Conservation (phyloP, 2,797 vertebrate species). For the Anguilla marmorata region DNA sequence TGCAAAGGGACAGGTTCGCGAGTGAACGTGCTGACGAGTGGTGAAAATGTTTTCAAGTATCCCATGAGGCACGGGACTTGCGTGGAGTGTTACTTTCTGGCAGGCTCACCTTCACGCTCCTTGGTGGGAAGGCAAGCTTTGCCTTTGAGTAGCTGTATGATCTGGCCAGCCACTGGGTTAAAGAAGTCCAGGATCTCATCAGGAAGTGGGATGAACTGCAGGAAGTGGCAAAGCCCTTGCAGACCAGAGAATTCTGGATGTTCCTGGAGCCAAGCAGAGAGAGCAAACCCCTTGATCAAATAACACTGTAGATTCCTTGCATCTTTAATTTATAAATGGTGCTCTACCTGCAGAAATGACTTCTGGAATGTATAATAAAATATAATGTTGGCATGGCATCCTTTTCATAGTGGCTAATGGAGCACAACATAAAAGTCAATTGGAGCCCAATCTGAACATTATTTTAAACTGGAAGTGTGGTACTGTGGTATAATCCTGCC, state of each 20-base stretch:
- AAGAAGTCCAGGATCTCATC: constrained; percentile 81
- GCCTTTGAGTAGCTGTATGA: constrained; percentile 77
- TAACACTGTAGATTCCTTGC: background rate
- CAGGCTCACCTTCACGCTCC: constrained; percentile 45
- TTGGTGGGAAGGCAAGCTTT: constrained; percentile 68
- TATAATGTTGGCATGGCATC: background rate
- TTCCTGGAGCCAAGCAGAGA: constrained; percentile 54
- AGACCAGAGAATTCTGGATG: constrained; percentile 74
- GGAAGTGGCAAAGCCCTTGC: constrained; percentile 70
- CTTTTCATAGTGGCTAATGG: background rate
- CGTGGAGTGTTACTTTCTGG: background rate
- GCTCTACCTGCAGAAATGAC: background rate
- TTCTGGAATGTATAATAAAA: background rate
- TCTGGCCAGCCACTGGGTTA: constrained; percentile 75
- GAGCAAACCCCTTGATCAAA: background rate
- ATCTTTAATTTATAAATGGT: background rate
- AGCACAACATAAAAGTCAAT: background rate
- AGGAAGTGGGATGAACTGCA: constrained; percentile 74
- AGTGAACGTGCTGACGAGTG: background rate
- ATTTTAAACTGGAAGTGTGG: background rate
- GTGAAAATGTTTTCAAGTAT: background rate
- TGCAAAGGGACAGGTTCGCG: constrained; percentile 40
- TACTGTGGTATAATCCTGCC: background rate
- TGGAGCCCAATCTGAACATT: background rate
- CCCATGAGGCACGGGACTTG: background rate